Percentiles rank a stretch among this genome's conserved stretches.
Conservation (phyloP, 1,140 invertebrate species). For the Homarus americanus region DNA sequence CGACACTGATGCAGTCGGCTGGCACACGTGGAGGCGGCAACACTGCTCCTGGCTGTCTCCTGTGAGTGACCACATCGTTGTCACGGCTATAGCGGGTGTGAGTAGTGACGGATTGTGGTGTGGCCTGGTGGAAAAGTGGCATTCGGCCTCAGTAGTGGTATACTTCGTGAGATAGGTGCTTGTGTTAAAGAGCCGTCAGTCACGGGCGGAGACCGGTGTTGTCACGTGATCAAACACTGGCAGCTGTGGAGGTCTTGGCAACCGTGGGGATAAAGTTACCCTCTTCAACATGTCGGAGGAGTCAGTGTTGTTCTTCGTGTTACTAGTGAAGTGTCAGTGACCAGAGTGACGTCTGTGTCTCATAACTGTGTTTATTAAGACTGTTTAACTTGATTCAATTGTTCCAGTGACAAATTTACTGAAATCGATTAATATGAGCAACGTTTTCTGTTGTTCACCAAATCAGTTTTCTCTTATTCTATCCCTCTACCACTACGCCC, state of each 20-base stretch:
- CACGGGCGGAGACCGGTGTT: not conserved
- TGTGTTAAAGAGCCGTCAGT: not conserved
- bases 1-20: not conserved
- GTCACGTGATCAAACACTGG: conserved; percentile 35
- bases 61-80: not conserved
- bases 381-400: too few species aligned
- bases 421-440: conserved; percentile 9
- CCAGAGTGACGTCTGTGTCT: too few species aligned
- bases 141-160: too few species aligned
- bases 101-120: too few species aligned
- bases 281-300: not conserved
- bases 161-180: too few species aligned
- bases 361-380: too few species aligned
- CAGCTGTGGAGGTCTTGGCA: not conserved
- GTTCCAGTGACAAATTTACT: not conserved
- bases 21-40: not conserved
- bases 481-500: not conserved
- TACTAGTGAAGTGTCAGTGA: too few species aligned
- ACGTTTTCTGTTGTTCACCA: conserved; percentile 14
- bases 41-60: not conserved
- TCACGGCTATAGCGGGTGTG: not conserved
- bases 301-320: too few species aligned
- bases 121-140: too few species aligned
- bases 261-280: not conserved
- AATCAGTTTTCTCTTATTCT: conserved; percentile 13